A percentile compares a stretch with the other conserved stretches of the same genome.
These are phyloP conservation scores for Apostichopus californicus DNA, from an alignment of 35 echinoderm and acorn worm species.

Conservation along the genomic window DNA sequence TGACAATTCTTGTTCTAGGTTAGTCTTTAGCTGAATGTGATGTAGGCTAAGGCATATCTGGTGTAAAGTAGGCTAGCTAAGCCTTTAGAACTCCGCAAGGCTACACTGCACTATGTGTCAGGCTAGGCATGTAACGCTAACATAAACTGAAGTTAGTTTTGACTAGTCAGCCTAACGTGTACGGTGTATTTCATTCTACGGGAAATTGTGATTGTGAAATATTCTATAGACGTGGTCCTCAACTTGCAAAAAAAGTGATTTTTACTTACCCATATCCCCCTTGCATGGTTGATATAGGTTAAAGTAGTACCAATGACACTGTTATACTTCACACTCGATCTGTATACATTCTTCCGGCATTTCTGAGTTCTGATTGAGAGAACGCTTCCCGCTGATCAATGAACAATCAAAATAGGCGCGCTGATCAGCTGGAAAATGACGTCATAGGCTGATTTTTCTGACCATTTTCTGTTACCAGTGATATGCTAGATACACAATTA, in stretches of 20 bases:
- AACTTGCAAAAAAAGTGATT: background rate
- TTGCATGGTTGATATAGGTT: background rate
- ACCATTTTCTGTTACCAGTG: background rate
- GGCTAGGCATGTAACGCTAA: background rate
- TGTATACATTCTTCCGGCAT: slow-evolving; percentile 16
- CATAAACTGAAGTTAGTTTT: background rate
- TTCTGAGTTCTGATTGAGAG: slow-evolving; percentile 16
- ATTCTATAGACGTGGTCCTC: background rate
- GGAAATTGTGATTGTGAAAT: background rate
- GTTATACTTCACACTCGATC: background rate
- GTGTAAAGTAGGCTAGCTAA: too few species aligned
- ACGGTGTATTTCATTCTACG: background rate
- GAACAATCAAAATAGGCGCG: slow-evolving; percentile 51
- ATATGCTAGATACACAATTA: background rate
- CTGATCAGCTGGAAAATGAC: slow-evolving; percentile 9
- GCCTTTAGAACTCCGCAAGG: too few species aligned
- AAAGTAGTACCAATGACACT: background rate
- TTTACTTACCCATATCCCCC: slow-evolving; percentile 25
- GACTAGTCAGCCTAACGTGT: background rate
- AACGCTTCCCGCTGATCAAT: background rate
- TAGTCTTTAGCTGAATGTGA: too few species aligned
- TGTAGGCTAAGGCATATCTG: too few species aligned
- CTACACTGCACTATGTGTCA: background rate
- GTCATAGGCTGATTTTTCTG: background rate
- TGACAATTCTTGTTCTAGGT: too few species aligned